These are phyloP conservation scores for Hetaerina titia DNA, from an alignment of 2,888 invertebrate genomes.

Conservation along the genomic window DNA sequence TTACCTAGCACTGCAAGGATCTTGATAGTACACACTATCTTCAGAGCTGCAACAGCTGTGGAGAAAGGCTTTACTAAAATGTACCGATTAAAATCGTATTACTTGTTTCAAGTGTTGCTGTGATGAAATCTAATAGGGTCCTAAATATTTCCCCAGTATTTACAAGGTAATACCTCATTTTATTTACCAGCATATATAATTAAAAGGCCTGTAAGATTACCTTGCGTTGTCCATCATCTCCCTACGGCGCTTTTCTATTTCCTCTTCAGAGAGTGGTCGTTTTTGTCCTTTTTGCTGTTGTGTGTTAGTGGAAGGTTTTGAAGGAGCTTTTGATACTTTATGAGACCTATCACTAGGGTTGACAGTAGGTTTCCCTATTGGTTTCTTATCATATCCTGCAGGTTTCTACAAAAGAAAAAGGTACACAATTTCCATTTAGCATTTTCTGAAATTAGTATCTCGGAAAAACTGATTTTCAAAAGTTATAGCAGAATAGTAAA, in stretches of 20 bases:
- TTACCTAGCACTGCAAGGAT: no score
- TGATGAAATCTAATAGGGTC: neutral
- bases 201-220: neutral
- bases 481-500: no score
- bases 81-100: no score
- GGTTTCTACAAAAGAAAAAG: constrained; percentile 12
- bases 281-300: constrained; percentile 73
- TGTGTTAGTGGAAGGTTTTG: neutral
- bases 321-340: neutral
- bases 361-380: neutral
- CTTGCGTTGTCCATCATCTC: constrained; percentile 93
- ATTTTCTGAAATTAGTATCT: no score
- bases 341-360: neutral
- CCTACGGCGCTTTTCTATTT: constrained; percentile 84
- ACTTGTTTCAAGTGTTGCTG: no score
- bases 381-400: neutral
- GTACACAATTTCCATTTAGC: no score
- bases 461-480: no score
- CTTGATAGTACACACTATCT: no score
- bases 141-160: neutral
- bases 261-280: constrained; percentile 80
- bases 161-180: neutral
- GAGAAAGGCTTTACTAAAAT: no score
- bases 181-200: neutral
- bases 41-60: no score